Conservation (phyloP, 2,797 vertebrate species). For the Cygnus olor region DNA sequence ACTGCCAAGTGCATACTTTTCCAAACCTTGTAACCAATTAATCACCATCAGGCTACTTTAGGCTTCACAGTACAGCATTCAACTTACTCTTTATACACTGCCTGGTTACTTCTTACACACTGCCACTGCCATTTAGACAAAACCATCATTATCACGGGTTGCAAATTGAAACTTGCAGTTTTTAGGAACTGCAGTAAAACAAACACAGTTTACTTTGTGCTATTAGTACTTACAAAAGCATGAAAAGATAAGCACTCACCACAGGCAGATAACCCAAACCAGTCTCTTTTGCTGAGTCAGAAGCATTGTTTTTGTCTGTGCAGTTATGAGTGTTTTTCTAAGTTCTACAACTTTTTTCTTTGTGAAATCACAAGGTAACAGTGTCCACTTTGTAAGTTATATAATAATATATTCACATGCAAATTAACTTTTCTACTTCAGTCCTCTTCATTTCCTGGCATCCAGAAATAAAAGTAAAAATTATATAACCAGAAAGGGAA, state of each 20-base stretch:
- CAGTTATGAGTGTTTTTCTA: neutral
- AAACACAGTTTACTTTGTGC: neutral
- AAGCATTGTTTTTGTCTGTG: neutral
- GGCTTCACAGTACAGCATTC: neutral
- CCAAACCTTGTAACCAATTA: neutral
- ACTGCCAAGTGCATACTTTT: neutral
- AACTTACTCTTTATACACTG: neutral
- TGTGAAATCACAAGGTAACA: neutral
- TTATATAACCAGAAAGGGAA: neutral
- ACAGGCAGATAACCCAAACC: neutral
- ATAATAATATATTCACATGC: fast-evolving
- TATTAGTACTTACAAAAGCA: neutral
- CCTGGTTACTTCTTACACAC: neutral
- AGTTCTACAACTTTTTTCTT: neutral
- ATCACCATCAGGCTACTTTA: neutral
- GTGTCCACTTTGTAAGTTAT: neutral
- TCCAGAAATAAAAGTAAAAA: neutral
- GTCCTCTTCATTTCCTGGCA: neutral
- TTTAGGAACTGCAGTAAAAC: neutral
- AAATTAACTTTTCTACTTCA: neutral
- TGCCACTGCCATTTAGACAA: fast-evolving
- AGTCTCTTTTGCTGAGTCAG: neutral
- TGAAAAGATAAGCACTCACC: neutral
- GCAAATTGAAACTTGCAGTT: too few species aligned
- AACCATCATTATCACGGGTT: neutral